Evolutionary conservation across 2,888 invertebrate species (phyloP), one percentile per base, ranked within the genome.

Genomic region (Idaea biselata): DNA sequence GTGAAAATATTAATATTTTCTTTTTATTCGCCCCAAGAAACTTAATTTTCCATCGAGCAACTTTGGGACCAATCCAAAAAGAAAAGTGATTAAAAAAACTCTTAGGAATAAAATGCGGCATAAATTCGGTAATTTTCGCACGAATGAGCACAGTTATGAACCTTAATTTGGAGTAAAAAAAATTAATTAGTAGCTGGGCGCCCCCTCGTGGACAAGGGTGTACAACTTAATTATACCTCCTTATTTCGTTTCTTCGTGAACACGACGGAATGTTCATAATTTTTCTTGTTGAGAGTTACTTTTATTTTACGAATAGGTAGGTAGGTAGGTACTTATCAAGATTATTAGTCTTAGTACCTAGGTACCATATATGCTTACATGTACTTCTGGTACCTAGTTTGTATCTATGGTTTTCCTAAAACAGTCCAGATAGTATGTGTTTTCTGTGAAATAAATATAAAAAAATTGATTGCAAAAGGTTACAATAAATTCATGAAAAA

Each of bases 41-140:
- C 68, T 71, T 65, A 69, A 70, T 69, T 67, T 67, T 67, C 66
- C 65, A 63, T 65, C 65, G 68, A 69, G 64, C 63, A 68, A 69
- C 65, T 69, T 68, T 72, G 63, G 63, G 63, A 62, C 70, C 68
- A 72, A 68, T 72, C 65, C 65, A 68, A 44, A 82, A 82, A 84
- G 81, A 81, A 82, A 82, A 79, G 79, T 83, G 77, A 84, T 86
- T 86, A 82, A 83, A 82, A 81, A 77, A 77, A 79, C 82, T 74
- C 68, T 71, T 76, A 75, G 83, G 84, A 85, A 88, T 87, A 83
- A 89, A 87, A 85, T 73, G 79, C 75, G 73, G 77, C 79, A 83
- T 86, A 86, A 89, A 88, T 88, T 87, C 79, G 69, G 73, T 79
- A 87, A 88, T 89, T 88, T 86, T 81, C 83, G 83, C 86, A 81